Conservation (phyloP, 2,113 vertebrate species). For the Amphilophus citrinellus region DNA sequence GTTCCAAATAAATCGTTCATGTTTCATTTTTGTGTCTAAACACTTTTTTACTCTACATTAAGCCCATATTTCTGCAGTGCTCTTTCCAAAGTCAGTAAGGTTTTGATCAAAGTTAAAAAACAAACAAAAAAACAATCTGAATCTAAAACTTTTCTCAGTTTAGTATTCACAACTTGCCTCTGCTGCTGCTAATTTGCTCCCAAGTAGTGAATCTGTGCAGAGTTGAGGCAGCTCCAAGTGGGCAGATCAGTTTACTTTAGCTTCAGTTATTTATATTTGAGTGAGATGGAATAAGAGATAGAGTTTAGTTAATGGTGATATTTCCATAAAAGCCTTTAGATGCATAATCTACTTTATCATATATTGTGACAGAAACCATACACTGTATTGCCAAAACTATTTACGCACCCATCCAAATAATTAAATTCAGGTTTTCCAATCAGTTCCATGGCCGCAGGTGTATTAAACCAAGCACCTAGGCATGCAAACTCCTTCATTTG, state of each 20-base stretch:
- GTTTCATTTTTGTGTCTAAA: no score
- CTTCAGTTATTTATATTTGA: neutral
- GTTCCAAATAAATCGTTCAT: no score
- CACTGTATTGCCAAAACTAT: no score
- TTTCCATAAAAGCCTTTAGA: neutral
- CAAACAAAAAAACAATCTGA: neutral
- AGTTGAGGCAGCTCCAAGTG: neutral
- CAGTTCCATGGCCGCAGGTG: no score
- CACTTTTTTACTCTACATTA: no score
- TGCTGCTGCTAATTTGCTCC: neutral
- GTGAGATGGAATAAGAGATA: neutral
- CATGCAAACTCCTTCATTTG: no score
- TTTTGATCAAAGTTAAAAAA: no score
- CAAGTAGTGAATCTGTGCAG: neutral
- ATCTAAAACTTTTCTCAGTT: neutral
- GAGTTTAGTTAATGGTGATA: neutral
- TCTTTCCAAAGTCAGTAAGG: no score
- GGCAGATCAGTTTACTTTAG: neutral
- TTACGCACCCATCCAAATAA: no score
- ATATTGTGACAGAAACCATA: neutral
- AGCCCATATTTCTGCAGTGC: no score
- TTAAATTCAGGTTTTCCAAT: no score
- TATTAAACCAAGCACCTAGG: no score
- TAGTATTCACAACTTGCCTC: neutral
- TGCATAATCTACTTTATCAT: neutral